phyloP scores from a whole-genome alignment of 2,888 invertebrate genomes.

The Hyppa rectilinea region DNA sequence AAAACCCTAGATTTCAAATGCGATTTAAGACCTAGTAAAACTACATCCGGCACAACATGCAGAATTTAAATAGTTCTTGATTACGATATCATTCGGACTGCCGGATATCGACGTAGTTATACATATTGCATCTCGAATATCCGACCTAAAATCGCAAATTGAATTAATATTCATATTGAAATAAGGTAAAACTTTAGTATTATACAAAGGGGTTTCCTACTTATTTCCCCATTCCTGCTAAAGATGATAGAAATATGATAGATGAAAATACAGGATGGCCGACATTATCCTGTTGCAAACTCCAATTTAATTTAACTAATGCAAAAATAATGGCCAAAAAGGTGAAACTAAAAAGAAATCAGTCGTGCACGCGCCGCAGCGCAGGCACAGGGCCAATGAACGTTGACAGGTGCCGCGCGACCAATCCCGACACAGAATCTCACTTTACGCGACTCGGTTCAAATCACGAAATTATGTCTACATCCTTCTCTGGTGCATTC shows the following conservation, averaged over 20 bases:
- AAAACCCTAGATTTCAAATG: constrained; percentile 65
- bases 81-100: constrained; percentile 43
- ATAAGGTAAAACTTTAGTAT: constrained; percentile 21
- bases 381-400: constrained; percentile 85
- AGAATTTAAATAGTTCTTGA: constrained; percentile 39
- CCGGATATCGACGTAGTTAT: constrained; percentile 49
- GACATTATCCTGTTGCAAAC: constrained; percentile 5
- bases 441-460: constrained; percentile 77
- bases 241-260: background rate
- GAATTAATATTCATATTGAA: constrained; percentile 26
- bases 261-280: constrained; percentile 7
- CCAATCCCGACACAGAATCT: constrained; percentile 79
- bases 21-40: constrained; percentile 50
- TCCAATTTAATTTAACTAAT: constrained; percentile 45
- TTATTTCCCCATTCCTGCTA: constrained; percentile 10
- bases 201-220: constrained; percentile 8
- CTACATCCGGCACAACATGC: constrained; percentile 52
- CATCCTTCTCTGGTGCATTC: constrained; percentile 74
- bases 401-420: constrained; percentile 84
- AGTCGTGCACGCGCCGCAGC: constrained; percentile 78
- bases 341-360: constrained; percentile 75
- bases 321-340: constrained; percentile 71
- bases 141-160: constrained; percentile 38
- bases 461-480: constrained; percentile 78
- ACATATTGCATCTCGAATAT: constrained; percentile 47